Percentiles rank a stretch among this genome's conserved stretches.
Conservation (phyloP, 2,797 vertebrate species). For the Clarias pachynema region DNA sequence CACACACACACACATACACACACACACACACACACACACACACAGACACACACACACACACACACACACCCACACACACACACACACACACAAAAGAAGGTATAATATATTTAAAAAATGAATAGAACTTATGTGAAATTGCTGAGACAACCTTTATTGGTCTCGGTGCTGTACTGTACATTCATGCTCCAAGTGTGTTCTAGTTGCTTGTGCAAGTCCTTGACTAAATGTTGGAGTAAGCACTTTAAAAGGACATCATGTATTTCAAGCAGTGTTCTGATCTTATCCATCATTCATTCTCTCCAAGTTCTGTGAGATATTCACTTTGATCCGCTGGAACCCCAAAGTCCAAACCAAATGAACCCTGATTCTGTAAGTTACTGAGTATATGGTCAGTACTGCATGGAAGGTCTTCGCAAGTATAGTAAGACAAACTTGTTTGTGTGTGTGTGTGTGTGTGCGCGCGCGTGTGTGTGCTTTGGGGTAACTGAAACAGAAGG, state of each 20-base stretch:
- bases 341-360: slow-evolving; percentile 17
- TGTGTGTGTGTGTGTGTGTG: slow-evolving; percentile 29
- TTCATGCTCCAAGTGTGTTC: slow-evolving; percentile 26
- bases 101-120: not conserved
- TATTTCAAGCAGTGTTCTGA: slow-evolving; percentile 36
- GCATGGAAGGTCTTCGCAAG: not conserved
- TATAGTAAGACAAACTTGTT: slow-evolving; percentile 42
- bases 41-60: not conserved
- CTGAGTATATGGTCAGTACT: not conserved
- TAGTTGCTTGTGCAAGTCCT: slow-evolving; percentile 38
- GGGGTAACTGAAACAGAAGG: slow-evolving; percentile 50
- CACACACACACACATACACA: not conserved
- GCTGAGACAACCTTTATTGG: slow-evolving; percentile 44
- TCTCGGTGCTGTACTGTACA: slow-evolving; percentile 17
- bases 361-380: not conserved
- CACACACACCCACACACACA: not conserved
- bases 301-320: slow-evolving; percentile 39
- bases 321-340: slow-evolving; percentile 35
- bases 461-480: slow-evolving; percentile 28
- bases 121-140: slow-evolving; percentile 42
- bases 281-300: slow-evolving; percentile 38
- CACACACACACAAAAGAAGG: not conserved
- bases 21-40: not conserved
- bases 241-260: slow-evolving; percentile 46
- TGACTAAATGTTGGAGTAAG: slow-evolving; percentile 53